Conservation (phyloP, 2,888 invertebrate genomes). For the Drosophila nr. medialis region DNA sequence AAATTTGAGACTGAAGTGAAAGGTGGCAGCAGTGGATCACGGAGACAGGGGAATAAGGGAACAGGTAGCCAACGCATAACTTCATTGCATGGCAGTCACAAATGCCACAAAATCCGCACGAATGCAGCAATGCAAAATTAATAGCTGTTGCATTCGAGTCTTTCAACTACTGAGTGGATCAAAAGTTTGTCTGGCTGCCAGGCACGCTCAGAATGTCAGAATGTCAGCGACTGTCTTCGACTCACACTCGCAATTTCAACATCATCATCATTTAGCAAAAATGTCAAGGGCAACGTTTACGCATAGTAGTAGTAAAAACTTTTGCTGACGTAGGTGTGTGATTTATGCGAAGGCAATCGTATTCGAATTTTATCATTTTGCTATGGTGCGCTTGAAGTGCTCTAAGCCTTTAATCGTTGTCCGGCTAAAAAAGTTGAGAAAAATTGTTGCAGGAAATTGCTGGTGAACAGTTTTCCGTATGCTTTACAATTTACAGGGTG, state of each 20-base stretch:
- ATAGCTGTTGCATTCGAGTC: conserved; percentile 66
- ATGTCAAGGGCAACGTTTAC: conserved; percentile 50
- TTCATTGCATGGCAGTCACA: conserved; percentile 62
- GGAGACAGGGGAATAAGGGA: not conserved
- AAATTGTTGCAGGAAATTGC: conserved; percentile 67
- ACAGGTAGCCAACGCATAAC: conserved; percentile 48
- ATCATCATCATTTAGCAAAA: conserved; percentile 59
- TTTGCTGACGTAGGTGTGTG: conserved; percentile 49
- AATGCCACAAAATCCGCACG: conserved; percentile 74
- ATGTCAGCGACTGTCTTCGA: conserved; percentile 58
- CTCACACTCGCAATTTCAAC: conserved; percentile 26
- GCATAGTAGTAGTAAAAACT: conserved; percentile 33
- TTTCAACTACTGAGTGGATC: conserved; percentile 33
- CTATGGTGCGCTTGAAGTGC: conserved; percentile 43
- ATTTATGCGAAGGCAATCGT: conserved; percentile 64
- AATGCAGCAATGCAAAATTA: conserved; percentile 71
- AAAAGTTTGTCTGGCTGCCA: conserved; percentile 43
- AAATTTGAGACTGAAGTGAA: conserved; percentile 59
- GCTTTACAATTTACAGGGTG: conserved; percentile 39
- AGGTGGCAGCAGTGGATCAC: conserved; percentile 37
- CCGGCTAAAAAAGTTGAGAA: conserved; percentile 54
- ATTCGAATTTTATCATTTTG: conserved; percentile 57
- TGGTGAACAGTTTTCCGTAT: conserved; percentile 48
- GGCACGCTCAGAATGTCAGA: conserved; percentile 51
- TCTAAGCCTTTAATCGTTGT: conserved; percentile 66